These are phyloP conservation scores for Belgica antarctica DNA, from an alignment of 2,888 invertebrate species.

Conservation along the genomic window DNA sequence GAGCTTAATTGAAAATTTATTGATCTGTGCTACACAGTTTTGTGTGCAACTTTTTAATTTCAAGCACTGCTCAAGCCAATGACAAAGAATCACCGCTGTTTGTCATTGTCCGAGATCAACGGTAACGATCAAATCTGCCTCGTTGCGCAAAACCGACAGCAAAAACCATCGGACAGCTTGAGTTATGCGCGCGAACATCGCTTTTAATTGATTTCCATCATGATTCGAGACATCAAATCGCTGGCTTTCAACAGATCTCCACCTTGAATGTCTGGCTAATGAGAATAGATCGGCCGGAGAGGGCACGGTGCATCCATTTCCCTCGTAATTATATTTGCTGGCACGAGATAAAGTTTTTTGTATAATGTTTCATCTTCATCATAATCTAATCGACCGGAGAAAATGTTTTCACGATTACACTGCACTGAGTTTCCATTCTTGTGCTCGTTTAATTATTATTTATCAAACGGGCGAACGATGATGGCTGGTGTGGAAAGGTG, in stretches of 20 bases:
- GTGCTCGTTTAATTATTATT: constrained; percentile 33
- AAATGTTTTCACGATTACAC: not conserved
- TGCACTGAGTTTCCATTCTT: constrained; percentile 7
- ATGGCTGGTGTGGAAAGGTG: too few species aligned
- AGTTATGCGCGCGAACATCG: constrained; percentile 17
- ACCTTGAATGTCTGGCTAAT: constrained; percentile 10
- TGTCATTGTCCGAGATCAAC: not conserved
- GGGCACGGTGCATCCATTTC: not conserved
- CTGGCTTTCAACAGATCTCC: not conserved
- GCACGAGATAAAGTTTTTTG: constrained; percentile 11
- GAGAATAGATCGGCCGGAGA: not conserved
- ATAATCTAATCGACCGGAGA: constrained; percentile 27
- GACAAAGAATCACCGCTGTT: constrained; percentile 7
- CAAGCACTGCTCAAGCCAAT: not conserved
- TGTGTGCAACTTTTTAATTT: too few species aligned
- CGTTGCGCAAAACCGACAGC: constrained; percentile 5
- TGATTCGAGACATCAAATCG: not conserved
- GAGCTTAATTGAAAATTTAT: constrained; percentile 34
- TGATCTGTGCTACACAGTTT: too few species aligned
- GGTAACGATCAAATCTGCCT: not conserved
- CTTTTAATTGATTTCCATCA: constrained; percentile 34
- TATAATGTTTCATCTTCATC: constrained; percentile 34
- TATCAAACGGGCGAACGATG: constrained; percentile 5
- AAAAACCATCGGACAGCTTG: not conserved
- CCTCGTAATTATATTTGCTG: constrained; percentile 9